Base-by-base conservation (phyloP, 2,113 vertebrate species). In the Eptesicus fuscus region DNA sequence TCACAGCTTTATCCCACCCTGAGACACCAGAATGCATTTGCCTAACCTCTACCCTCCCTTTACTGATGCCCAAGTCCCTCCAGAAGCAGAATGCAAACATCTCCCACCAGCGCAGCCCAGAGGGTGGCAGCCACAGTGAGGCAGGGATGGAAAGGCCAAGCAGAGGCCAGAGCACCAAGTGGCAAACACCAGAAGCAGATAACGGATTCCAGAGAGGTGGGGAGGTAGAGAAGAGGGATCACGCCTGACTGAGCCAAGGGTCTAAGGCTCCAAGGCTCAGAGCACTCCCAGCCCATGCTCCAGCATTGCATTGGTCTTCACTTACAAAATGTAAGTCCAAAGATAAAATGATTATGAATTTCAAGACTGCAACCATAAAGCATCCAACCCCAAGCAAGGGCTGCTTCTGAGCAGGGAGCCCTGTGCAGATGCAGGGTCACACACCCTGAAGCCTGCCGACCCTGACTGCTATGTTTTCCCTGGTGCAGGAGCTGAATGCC, bases 251-350 rank as follows among this genome's bases (percentile, higher is more conserved):
- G 56, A 82, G 37, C n/a, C 25, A 74, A 78, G 63, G 6, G 22
- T 84, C 9, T 8, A 22, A 90, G 51, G 23, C 22, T 74, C 85
- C 2, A 20, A 83, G 35, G n/a, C 77, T 67, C 67, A 47, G 51
- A 78, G 23, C 1, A n/a, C n/a, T 3, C 5, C 2, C 5, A 13
- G 4, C 2, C 1, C 28, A 9, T 22, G 11, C 18, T 28, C 32
- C 61, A 23, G 18, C 56, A 12, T 35, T 28, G 17, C 9, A 35
- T 0, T 86, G 40, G 28, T 71, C 18, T 59, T 88, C 61, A 84
- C 3, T 85, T 63, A 83, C 18, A 49, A 89, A 83, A 74, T 5
- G 9, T 42, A 89, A 78, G 40, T 35, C 40, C 30, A 80, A 65
- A 35, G 32, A 74, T 40, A 83, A 89, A 87, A 71, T 47, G 28